These are phyloP conservation scores for Pachymerium ferrugineum DNA, from an alignment of 2,888 invertebrate genomes.

Conservation along the genomic window DNA sequence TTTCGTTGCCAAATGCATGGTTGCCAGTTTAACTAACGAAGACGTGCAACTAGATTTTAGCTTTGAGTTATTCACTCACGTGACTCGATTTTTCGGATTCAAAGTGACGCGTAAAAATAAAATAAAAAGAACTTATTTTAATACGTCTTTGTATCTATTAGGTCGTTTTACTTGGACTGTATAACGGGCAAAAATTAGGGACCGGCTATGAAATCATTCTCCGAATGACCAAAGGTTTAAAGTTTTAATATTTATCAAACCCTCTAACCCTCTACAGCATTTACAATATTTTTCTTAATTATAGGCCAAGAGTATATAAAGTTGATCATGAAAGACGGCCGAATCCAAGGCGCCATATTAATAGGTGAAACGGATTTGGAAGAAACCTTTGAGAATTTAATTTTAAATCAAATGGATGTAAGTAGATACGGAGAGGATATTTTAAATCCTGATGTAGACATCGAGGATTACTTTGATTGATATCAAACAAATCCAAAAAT, in stretches of 20 bases:
- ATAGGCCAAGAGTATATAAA: conserved; percentile 60
- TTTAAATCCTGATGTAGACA: conserved; percentile 89
- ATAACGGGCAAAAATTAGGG: conserved; percentile 82
- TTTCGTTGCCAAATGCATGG: conserved; percentile 87
- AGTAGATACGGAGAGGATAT: conserved; percentile 83
- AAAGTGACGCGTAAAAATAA: conserved; percentile 56
- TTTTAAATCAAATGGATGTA: conserved; percentile 87
- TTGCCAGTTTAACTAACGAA: conserved; percentile 44
- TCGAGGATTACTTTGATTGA: conserved; percentile 98
- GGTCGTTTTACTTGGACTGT: conserved; percentile 80
- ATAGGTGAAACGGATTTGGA: conserved; percentile 96
- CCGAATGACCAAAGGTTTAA: conserved; percentile 66
- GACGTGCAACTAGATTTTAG: conserved; percentile 67
- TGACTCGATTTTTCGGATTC: conserved; percentile 87
- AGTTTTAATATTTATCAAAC: background rate
- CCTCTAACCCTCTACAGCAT: background rate
- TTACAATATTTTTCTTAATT: background rate
- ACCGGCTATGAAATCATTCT: conserved; percentile 75
- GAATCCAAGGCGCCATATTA: conserved; percentile 85
- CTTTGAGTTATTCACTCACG: conserved; percentile 96
- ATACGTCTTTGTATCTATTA: conserved; percentile 37
- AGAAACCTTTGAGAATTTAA: conserved; percentile 96
- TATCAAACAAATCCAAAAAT: background rate
- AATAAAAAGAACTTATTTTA: background rate
- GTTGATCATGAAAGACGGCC: conserved; percentile 74